Conservation (phyloP, 2,113 vertebrate genomes). For the Nannospalax galili region DNA sequence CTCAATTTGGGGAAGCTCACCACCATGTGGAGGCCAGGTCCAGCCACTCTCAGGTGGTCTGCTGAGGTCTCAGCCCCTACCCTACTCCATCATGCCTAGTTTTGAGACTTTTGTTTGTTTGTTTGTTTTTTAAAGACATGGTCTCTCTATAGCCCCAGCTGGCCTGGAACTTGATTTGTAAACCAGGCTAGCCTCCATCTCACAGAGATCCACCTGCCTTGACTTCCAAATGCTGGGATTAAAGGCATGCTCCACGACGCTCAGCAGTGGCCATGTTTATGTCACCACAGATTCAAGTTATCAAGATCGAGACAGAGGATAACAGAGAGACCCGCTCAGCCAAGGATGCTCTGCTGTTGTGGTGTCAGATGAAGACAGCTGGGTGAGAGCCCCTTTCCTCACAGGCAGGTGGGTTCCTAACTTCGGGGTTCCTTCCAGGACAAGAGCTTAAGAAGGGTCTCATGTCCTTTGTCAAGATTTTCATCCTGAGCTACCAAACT, state of each 20-base stretch:
- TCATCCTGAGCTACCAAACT: not conserved
- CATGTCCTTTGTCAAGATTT: not conserved
- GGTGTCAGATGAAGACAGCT: constrained; percentile 98
- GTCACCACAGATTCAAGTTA: constrained; percentile 93
- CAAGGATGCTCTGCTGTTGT: constrained; percentile 96
- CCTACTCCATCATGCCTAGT: no score
- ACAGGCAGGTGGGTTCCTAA: rapidly evolving
- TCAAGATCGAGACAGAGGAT: constrained; percentile 96
- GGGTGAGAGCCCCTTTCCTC: constrained; percentile 54
- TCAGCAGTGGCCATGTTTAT: not conserved
- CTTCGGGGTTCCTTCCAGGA: not conserved
- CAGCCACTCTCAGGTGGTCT: no score
- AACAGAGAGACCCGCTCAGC: constrained; percentile 96
- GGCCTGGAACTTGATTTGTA: not conserved
- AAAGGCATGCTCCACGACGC: no score
- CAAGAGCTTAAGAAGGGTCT: not conserved
- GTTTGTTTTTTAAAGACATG: not conserved
- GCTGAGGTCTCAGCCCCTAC: no score
- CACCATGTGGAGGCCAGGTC: no score
- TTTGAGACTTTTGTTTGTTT: no score
- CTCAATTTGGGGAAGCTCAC: no score
- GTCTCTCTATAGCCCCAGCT: not conserved
- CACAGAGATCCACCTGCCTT: not conserved
- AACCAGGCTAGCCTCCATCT: no score
- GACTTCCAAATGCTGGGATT: not conserved